Percentiles rank a stretch among this genome's conserved stretches.
phyloP scores from a whole-genome alignment of 2,888 invertebrate genomes.

The Nasonovia ribisnigri region DNA sequence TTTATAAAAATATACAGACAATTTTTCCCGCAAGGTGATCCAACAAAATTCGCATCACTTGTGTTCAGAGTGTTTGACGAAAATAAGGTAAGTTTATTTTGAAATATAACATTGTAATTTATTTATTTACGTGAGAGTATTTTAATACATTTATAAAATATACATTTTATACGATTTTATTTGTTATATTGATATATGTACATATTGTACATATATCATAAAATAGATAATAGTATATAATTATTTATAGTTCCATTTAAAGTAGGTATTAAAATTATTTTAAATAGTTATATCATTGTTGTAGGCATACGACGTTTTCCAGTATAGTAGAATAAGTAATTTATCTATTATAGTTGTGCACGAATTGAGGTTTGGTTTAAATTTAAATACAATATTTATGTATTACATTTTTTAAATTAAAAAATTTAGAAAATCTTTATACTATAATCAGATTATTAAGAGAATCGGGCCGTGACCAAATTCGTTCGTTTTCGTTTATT shows the following conservation, averaged over 20 bases:
- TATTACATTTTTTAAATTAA: too few species aligned
- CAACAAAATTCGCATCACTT: conserved; percentile 96
- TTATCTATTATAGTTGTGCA: background rate
- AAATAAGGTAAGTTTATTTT: conserved; percentile 86
- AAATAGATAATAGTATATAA: too few species aligned
- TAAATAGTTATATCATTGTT: background rate
- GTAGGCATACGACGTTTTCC: background rate
- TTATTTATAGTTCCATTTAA: too few species aligned
- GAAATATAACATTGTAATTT: background rate
- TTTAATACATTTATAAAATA: background rate
- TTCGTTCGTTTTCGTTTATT: too few species aligned
- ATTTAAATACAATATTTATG: background rate
- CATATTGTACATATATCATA: too few species aligned
- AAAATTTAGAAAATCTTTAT: too few species aligned
- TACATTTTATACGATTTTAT: background rate
- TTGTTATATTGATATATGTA: too few species aligned
- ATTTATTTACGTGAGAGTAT: background rate
- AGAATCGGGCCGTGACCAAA: too few species aligned
- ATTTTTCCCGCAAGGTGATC: conserved; percentile 99
- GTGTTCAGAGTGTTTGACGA: conserved; percentile 99
- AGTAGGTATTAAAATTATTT: background rate
- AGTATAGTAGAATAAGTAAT: background rate
- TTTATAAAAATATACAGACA: conserved; percentile 99
- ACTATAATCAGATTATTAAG: too few species aligned
- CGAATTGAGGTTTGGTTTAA: background rate